phyloP scores from a whole-genome alignment of 2,797 vertebrate species.

The Danio kyathit region DNA sequence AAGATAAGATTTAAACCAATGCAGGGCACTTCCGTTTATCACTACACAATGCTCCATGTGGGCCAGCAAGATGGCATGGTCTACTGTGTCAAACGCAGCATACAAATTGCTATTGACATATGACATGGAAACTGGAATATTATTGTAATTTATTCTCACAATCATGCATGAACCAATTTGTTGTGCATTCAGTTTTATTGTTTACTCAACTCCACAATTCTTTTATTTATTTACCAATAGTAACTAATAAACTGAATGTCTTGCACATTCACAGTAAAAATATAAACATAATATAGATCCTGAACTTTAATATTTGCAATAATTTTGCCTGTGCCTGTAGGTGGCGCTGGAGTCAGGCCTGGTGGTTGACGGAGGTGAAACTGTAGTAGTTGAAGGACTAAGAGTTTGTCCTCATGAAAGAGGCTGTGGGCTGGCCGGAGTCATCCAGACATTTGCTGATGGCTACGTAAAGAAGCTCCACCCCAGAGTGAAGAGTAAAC shows the following conservation, averaged over 20 bases:
- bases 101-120: too few relatives aligned
- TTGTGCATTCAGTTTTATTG: too few relatives aligned
- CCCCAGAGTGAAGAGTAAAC: constrained; percentile 59
- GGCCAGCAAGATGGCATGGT: too few relatives aligned
- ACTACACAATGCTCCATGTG: too few relatives aligned
- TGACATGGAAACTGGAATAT: neutral
- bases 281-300: too few relatives aligned
- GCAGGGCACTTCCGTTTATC: too few relatives aligned
- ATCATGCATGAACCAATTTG: neutral
- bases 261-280: neutral
- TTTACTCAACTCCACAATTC: neutral
- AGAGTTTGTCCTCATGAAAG: constrained; percentile 62
- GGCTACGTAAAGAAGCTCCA: constrained; percentile 59
- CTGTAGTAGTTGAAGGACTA: constrained; percentile 64
- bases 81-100: too few relatives aligned
- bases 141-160: neutral
- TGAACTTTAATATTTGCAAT: neutral
- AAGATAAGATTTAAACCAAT: too few relatives aligned
- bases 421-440: constrained; percentile 61
- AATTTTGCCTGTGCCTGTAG: constrained; percentile 45
- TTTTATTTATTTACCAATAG: neutral
- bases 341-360: constrained; percentile 65
- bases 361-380: constrained; percentile 63
- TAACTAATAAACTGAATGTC: neutral
- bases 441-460: constrained; percentile 60